Conservation (phyloP, 2,797 vertebrate genomes). For the Propithecus perrieri region DNA sequence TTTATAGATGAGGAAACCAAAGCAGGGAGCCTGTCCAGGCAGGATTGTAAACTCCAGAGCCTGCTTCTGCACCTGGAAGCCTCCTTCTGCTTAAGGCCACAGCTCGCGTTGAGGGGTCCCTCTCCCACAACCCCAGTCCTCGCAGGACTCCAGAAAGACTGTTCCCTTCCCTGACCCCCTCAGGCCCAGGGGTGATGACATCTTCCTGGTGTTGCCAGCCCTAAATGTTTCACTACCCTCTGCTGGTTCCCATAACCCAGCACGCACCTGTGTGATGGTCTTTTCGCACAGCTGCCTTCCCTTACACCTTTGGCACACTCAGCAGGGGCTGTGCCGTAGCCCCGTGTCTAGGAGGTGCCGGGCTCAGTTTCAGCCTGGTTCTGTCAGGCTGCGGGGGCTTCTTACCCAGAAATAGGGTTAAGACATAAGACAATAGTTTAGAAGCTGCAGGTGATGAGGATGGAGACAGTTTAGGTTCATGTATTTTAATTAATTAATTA, state of each 20-base stretch:
- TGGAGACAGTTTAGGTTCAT: not conserved
- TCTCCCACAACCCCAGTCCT: not conserved
- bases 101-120: rapidly evolving
- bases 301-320: not conserved
- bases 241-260: not conserved
- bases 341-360: not conserved
- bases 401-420: not conserved
- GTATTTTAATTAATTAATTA: not conserved
- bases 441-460: not conserved
- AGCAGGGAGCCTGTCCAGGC: not conserved
- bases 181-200: not conserved
- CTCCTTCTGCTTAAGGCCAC: not conserved
- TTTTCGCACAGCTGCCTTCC: not conserved
- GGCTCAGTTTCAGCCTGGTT: not conserved
- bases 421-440: not conserved
- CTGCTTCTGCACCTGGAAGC: not conserved
- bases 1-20: not conserved
- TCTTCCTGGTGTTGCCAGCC: not conserved
- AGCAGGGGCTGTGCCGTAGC: too few relatives aligned
- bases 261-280: not conserved
- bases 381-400: not conserved
- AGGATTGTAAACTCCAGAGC: not conserved
- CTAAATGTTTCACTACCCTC: not conserved
- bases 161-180: not conserved
- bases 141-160: not conserved